A percentile compares a stretch with the other conserved stretches of the same genome.
Evolutionary conservation across 2,113 vertebrate species (phyloP).

Genomic region (Pontoporia blainvillei): DNA sequence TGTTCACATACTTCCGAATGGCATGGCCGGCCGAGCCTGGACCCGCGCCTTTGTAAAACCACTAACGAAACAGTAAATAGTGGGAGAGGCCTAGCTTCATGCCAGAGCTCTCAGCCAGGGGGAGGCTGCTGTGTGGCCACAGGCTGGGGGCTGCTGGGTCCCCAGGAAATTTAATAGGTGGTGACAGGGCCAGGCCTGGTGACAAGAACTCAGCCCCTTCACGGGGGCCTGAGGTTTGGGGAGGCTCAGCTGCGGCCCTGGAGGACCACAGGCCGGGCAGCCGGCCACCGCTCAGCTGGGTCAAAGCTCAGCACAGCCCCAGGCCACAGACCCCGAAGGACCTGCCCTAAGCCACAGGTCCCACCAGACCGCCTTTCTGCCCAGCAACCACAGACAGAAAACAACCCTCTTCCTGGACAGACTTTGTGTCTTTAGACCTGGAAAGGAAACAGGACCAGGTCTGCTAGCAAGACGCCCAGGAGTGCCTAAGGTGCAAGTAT

Average conservation of each 20-base stretch:
- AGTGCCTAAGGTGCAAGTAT: neutral
- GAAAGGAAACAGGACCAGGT: neutral
- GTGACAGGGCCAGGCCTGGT: slow-evolving; percentile 59
- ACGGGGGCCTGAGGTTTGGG: neutral
- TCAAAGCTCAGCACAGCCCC: slow-evolving; percentile 18
- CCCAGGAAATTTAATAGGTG: slow-evolving; percentile 64
- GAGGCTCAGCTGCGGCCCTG: neutral
- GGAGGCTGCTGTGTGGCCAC: slow-evolving; percentile 11
- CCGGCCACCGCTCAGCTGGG: neutral
- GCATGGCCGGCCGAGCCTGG: slow-evolving; percentile 45
- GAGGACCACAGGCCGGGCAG: neutral
- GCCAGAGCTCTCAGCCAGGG: slow-evolving; percentile 54
- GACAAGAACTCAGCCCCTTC: slow-evolving; percentile 31
- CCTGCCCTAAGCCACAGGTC: neutral
- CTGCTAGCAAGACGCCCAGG: neutral
- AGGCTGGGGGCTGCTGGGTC: slow-evolving; percentile 19
- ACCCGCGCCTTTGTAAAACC: slow-evolving; percentile 58
- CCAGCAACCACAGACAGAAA: neutral
- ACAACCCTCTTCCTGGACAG: neutral
- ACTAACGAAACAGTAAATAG: slow-evolving; percentile 52
- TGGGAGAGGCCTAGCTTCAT: slow-evolving; percentile 6
- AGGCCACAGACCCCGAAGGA: neutral
- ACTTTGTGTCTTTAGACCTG: neutral
- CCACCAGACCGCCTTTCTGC: neutral
- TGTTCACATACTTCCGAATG: slow-evolving; percentile 45